A percentile compares a stretch with the other conserved stretches of the same genome.
These are phyloP conservation scores for Drosophila arawakana DNA, from an alignment of 1,140 invertebrate species.

Conservation along the genomic window DNA sequence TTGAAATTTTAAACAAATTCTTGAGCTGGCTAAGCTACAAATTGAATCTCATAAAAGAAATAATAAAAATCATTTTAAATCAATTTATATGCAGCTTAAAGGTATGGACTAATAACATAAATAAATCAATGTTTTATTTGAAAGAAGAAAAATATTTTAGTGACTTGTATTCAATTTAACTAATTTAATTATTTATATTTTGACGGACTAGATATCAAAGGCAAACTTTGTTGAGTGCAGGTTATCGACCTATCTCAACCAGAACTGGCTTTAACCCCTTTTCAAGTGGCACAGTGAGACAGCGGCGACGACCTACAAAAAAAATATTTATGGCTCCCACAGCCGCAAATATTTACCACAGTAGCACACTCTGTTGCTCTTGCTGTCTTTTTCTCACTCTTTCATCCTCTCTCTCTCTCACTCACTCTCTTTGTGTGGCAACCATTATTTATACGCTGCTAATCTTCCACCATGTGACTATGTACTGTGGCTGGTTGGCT, in stretches of 20 bases:
- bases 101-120: not conserved
- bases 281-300: slow-evolving; percentile 55
- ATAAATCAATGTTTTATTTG: not conserved
- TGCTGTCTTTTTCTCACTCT: not conserved
- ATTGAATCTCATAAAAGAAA: not conserved
- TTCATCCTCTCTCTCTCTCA: not conserved
- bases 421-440: slow-evolving; percentile 19
- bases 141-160: not conserved
- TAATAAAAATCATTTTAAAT: not conserved
- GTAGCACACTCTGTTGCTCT: slow-evolving; percentile 15
- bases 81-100: not conserved
- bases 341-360: slow-evolving; percentile 66
- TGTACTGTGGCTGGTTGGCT: slow-evolving; percentile 52
- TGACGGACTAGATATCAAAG: not conserved
- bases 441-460: slow-evolving; percentile 68
- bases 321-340: slow-evolving; percentile 60
- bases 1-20: slow-evolving; percentile 4
- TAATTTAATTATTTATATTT: not conserved
- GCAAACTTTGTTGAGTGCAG: slow-evolving; percentile 4
- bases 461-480: slow-evolving; percentile 64
- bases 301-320: slow-evolving; percentile 55
- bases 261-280: slow-evolving; percentile 17
- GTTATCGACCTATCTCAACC: slow-evolving; percentile 24
- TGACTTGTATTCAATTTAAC: not conserved
- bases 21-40: slow-evolving; percentile 5